phyloP scores from a whole-genome alignment of 2,888 invertebrate species.

The Pedicia rivosa region DNA sequence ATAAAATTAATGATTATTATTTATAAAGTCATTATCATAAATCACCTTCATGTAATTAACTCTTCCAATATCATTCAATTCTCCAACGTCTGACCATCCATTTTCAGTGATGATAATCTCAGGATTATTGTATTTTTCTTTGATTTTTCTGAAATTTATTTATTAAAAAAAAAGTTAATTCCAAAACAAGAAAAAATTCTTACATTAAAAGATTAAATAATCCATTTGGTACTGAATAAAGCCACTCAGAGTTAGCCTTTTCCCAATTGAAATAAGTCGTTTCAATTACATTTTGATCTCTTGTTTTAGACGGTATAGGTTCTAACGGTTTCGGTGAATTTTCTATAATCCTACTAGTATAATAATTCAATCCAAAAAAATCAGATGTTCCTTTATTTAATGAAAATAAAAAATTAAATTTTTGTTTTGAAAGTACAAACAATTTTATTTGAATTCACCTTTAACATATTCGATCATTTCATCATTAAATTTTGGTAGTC shows the following conservation, averaged over 20 bases:
- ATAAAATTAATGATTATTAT: too few relatives aligned
- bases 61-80: too few relatives aligned
- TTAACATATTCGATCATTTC: too few relatives aligned
- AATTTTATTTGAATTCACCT: too few relatives aligned
- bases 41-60: too few relatives aligned
- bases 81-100: constrained; percentile 1
- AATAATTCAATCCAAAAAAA: constrained; percentile 23
- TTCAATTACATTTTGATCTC: not conserved
- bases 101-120: constrained; percentile 1
- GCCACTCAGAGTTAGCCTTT: not conserved
- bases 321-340: not conserved
- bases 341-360: constrained; percentile 17
- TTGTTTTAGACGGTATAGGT: not conserved
- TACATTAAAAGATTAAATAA: not conserved
- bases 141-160: too few relatives aligned
- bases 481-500: too few relatives aligned
- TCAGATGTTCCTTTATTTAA: constrained; percentile 19
- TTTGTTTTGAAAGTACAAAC: too few relatives aligned
- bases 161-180: too few relatives aligned
- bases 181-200: too few relatives aligned
- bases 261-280: not conserved
- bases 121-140: not conserved
- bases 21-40: too few relatives aligned
- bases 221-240: constrained; percentile 1
- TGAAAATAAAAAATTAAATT: too few relatives aligned